These are phyloP conservation scores for Syrphus vitripennis DNA, from an alignment of 2,888 invertebrate species.

Conservation along the genomic window DNA sequence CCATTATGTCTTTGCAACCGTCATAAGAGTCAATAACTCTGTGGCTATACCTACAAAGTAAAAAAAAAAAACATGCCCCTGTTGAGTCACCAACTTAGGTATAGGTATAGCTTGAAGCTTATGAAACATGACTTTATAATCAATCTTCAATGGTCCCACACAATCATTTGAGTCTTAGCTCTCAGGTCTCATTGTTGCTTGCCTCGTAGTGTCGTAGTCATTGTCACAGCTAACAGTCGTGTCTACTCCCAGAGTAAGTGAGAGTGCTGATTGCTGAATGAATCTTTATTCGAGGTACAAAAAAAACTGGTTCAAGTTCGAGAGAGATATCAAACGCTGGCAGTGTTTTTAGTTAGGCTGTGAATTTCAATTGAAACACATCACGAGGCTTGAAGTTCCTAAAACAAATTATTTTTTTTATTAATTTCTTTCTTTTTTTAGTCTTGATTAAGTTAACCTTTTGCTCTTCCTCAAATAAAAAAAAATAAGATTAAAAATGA, in stretches of 20 bases:
- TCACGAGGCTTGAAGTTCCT: conserved; percentile 17
- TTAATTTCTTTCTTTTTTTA: conserved; percentile 6
- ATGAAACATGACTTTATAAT: conserved; percentile 24
- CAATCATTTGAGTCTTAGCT: background rate
- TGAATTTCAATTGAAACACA: conserved; percentile 41
- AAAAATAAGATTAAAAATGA: conserved; percentile 36
- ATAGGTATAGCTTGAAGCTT: conserved; percentile 39
- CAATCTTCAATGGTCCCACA: conserved; percentile 43
- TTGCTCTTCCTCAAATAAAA: conserved; percentile 1
- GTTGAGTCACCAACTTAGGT: conserved; percentile 54
- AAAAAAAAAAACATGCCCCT: background rate
- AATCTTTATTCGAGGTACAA: conserved; percentile 18
- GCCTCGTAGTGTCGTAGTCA: background rate
- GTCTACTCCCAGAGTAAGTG: background rate
- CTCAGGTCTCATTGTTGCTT: conserved; percentile 8
- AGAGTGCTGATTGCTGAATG: conserved; percentile 1
- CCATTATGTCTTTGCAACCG: no score
- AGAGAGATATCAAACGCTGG: conserved; percentile 25
- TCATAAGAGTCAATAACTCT: background rate
- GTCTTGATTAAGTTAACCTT: conserved; percentile 49
- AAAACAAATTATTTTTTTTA: background rate
- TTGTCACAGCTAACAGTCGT: background rate
- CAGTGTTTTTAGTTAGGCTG: conserved; percentile 36
- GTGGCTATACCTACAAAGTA: conserved; percentile 8
- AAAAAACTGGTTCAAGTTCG: conserved; percentile 64